These are phyloP conservation scores for Platerodrilus igneus DNA, from an alignment of 2,888 invertebrate species.

Conservation along the genomic window DNA sequence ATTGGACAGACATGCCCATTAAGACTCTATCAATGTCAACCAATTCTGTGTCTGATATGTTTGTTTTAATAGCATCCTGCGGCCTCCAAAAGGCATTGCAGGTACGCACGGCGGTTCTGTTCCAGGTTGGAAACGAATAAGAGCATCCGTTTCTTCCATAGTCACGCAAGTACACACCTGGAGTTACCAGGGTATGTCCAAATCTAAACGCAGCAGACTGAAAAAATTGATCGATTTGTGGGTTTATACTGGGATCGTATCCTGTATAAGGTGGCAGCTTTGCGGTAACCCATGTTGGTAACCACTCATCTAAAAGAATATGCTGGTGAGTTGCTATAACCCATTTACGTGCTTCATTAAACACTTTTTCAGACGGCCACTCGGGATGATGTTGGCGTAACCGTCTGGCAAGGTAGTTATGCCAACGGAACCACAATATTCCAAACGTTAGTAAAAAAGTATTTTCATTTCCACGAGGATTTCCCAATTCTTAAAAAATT, in stretches of 20 bases:
- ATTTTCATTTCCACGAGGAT: conserved; percentile 54
- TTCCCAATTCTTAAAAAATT: conserved; percentile 48
- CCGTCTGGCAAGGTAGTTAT: conserved; percentile 49
- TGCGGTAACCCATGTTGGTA: conserved; percentile 45
- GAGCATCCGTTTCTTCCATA: conserved; percentile 44
- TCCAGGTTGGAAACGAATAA: conserved; percentile 34
- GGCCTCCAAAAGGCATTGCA: conserved; percentile 55
- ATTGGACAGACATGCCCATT: conserved; percentile 54
- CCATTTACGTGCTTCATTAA: conserved; percentile 56
- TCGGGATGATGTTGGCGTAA: conserved; percentile 38
- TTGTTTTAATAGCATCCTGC: conserved; percentile 42
- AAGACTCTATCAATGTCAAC: conserved; percentile 52
- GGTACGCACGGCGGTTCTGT: conserved; percentile 44
- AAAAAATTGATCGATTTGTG: conserved; percentile 58
- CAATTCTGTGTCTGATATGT: conserved; percentile 29
- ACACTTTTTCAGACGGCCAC: conserved; percentile 51
- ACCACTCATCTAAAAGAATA: conserved; percentile 51
- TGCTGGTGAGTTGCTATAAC: conserved; percentile 53
- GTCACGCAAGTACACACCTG: conserved; percentile 51
- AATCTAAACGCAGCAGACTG: conserved; percentile 59
- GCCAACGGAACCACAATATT: conserved; percentile 55
- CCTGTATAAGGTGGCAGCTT: conserved; percentile 35
- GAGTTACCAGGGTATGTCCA: conserved; percentile 56
- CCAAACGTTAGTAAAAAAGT: conserved; percentile 52
- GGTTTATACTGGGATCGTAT: conserved; percentile 54